phyloP scores from a whole-genome alignment of 2,888 invertebrate species.

The Leptopilina drosophilae region DNA sequence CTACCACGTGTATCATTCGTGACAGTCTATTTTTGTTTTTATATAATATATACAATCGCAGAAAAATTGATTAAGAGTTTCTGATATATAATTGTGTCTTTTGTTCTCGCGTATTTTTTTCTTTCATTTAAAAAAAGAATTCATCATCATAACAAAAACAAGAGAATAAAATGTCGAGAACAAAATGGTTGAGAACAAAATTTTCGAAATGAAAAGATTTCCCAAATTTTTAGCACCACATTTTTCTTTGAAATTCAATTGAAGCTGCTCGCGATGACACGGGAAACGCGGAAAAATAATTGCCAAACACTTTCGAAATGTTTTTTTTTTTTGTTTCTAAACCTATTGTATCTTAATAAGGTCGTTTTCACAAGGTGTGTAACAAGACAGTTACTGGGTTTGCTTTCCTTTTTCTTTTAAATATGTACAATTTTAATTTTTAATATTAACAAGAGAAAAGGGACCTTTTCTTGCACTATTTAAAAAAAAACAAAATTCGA shows the following conservation, averaged over 20 bases:
- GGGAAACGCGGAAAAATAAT: slow-evolving; percentile 44
- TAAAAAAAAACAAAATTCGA: slow-evolving; percentile 35
- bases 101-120: slow-evolving; percentile 47
- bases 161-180: background rate
- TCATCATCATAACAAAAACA: too few species aligned
- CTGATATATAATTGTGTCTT: slow-evolving; percentile 57
- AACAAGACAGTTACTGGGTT: slow-evolving; percentile 61
- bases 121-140: slow-evolving; percentile 41
- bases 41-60: slow-evolving; percentile 61
- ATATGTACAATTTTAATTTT: slow-evolving; percentile 55
- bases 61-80: slow-evolving; percentile 61
- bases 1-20: slow-evolving; percentile 57
- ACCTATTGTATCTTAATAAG: slow-evolving; percentile 57
- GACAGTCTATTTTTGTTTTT: slow-evolving; percentile 45
- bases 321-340: slow-evolving; percentile 51
- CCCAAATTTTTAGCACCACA: background rate
- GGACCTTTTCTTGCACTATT: slow-evolving; percentile 43
- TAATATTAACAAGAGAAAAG: slow-evolving; percentile 52
- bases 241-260: background rate
- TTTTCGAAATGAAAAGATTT: slow-evolving; percentile 36
- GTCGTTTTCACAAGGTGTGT: slow-evolving; percentile 63
- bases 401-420: slow-evolving; percentile 50
- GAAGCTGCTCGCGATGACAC: background rate
- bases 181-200: slow-evolving; percentile 44
- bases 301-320: slow-evolving; percentile 61